Evolutionary conservation across 1,140 invertebrate genomes (phyloP).

Genomic region (Bombus impatiens): DNA sequence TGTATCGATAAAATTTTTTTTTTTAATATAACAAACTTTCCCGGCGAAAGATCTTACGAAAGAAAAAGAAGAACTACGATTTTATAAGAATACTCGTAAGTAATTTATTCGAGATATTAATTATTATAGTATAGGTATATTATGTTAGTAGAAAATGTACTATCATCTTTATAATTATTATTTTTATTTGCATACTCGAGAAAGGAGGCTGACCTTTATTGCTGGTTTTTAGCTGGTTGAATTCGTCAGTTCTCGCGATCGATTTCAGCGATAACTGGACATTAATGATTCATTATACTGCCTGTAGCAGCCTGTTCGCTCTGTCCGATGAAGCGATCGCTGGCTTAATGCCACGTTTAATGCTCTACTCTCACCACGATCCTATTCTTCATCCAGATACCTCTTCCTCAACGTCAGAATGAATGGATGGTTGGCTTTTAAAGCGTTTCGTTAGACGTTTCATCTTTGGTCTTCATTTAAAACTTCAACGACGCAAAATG

Average conservation of each 20-base stretch:
- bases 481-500: background rate
- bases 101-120: no score
- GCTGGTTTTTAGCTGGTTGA: background rate
- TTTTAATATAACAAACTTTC: no score
- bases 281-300: slow-evolving; percentile 42
- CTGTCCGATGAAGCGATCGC: slow-evolving; percentile 8
- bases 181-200: background rate
- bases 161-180: background rate
- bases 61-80: no score
- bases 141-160: no score
- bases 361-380: background rate
- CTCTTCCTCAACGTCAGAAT: background rate
- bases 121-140: no score
- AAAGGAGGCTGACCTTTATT: slow-evolving; percentile 18
- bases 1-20: no score
- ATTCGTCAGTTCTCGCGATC: slow-evolving; percentile 23
- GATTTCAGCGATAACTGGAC: slow-evolving; percentile 24
- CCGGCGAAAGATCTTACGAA: no score
- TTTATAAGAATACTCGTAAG: no score
- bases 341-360: slow-evolving; percentile 11
- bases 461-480: background rate
- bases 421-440: background rate
- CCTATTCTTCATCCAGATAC: background rate
- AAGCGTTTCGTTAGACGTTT: background rate
- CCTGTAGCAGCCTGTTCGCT: background rate